phyloP scores from a whole-genome alignment of 1,140 invertebrate genomes.

The Lerema accius region DNA sequence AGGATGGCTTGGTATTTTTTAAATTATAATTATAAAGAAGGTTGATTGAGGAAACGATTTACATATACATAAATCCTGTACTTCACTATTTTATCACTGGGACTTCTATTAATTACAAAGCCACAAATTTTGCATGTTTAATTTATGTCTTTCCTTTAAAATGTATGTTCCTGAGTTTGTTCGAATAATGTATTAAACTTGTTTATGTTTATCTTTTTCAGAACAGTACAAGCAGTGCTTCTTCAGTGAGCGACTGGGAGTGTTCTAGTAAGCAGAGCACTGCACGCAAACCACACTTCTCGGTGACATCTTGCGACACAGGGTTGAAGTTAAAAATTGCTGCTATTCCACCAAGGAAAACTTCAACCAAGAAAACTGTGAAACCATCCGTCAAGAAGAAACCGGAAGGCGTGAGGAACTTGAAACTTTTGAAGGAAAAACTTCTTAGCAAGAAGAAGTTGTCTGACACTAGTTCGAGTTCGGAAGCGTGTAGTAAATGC shows the following conservation, averaged over 20 bases:
- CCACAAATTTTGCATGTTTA: too few species aligned
- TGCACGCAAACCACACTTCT: constrained; percentile 68
- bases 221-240: constrained; percentile 66
- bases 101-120: too few species aligned
- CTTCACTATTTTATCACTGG: too few species aligned
- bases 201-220: constrained; percentile 48
- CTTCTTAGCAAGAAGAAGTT: constrained; percentile 55
- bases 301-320: constrained; percentile 74
- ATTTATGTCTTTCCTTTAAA: too few species aligned
- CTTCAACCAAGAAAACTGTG: constrained; percentile 52
- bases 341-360: constrained; percentile 66
- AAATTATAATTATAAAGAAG: too few species aligned
- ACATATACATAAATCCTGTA: too few species aligned
- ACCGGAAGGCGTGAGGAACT: constrained; percentile 41
- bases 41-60: too few species aligned
- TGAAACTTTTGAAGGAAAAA: constrained; percentile 43
- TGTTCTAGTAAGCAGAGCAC: constrained; percentile 63
- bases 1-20: too few species aligned
- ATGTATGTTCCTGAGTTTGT: too few species aligned
- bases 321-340: constrained; percentile 76
- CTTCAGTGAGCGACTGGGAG: constrained; percentile 72
- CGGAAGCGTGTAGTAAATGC: constrained; percentile 74
- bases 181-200: constrained; percentile 17
- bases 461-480: constrained; percentile 69
- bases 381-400: constrained; percentile 68